A percentile compares a stretch with the other conserved stretches of the same genome.
phyloP scores from a whole-genome alignment of 2,888 invertebrate genomes.

The Clunio marinus region DNA sequence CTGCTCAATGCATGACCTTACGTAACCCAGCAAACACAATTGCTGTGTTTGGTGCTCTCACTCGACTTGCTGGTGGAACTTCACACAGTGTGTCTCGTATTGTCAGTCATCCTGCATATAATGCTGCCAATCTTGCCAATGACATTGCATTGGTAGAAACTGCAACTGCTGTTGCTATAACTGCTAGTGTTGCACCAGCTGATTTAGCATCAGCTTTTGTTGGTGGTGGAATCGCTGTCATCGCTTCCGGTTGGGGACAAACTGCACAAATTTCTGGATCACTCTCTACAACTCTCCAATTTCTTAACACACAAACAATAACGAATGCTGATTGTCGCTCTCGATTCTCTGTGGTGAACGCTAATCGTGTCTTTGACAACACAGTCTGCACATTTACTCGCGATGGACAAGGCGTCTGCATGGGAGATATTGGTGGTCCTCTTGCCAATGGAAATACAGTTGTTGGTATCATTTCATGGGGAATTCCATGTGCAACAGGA shows the following conservation, averaged over 20 bases:
- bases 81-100: not conserved
- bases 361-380: slow-evolving; percentile 33
- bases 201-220: not conserved
- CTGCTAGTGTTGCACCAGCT: not conserved
- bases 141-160: not conserved
- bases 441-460: slow-evolving; percentile 39
- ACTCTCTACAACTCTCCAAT: slow-evolving; percentile 28
- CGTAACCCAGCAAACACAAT: not conserved
- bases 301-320: slow-evolving; percentile 21
- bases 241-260: slow-evolving; percentile 38
- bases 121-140: not conserved
- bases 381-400: slow-evolving; percentile 38
- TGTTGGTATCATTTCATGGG: slow-evolving; percentile 45
- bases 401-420: slow-evolving; percentile 38
- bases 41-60: not conserved
- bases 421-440: slow-evolving; percentile 44
- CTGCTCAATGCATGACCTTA: not conserved
- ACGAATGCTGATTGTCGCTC: slow-evolving; percentile 36
- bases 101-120: not conserved
- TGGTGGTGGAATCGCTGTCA: not conserved
- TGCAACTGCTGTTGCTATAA: not conserved
- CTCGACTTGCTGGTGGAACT: not conserved
- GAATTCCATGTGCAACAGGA: slow-evolving; percentile 44
- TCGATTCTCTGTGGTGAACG: slow-evolving; percentile 9
- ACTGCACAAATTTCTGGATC: slow-evolving; percentile 27